phyloP scores from a whole-genome alignment of 2,113 vertebrate genomes.

The Trematomus loennbergii region DNA sequence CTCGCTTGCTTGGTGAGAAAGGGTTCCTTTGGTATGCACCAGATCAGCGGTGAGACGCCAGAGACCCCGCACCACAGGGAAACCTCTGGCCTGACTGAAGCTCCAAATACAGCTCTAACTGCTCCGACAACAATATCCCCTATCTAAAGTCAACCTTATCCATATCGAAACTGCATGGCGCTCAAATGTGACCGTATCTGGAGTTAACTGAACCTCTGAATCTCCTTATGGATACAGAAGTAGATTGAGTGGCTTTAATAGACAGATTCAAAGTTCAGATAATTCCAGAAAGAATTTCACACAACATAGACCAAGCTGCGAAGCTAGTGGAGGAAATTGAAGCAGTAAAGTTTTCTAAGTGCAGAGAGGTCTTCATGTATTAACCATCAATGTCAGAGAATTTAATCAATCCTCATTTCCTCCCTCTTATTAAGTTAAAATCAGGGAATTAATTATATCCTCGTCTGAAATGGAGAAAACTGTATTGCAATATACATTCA shows the following conservation, averaged over 20 bases:
- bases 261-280: constrained; percentile 57
- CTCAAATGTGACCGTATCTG: constrained; percentile 68
- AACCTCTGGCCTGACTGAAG: constrained; percentile 39
- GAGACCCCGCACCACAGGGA: constrained; percentile 57
- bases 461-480: constrained; percentile 67
- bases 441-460: constrained; percentile 74
- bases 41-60: constrained; percentile 78
- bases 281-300: constrained; percentile 36
- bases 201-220: constrained; percentile 44
- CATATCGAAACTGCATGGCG: constrained; percentile 30
- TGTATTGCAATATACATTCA: constrained; percentile 71
- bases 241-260: constrained; percentile 29
- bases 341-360: constrained; percentile 64
- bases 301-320: constrained; percentile 23
- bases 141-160: constrained; percentile 69
- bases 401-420: constrained; percentile 74
- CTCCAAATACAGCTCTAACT: constrained; percentile 39
- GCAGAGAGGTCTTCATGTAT: constrained; percentile 51
- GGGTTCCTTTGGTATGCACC: constrained; percentile 83
- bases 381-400: constrained; percentile 70
- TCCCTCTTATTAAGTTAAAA: constrained; percentile 72
- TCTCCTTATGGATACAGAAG: constrained; percentile 25
- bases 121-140: constrained; percentile 62
- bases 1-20: constrained; percentile 83
- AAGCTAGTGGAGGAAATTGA: constrained; percentile 14